These are phyloP conservation scores for Grammomys surdaster DNA, from an alignment of 2,113 vertebrate species.

Conservation along the genomic window DNA sequence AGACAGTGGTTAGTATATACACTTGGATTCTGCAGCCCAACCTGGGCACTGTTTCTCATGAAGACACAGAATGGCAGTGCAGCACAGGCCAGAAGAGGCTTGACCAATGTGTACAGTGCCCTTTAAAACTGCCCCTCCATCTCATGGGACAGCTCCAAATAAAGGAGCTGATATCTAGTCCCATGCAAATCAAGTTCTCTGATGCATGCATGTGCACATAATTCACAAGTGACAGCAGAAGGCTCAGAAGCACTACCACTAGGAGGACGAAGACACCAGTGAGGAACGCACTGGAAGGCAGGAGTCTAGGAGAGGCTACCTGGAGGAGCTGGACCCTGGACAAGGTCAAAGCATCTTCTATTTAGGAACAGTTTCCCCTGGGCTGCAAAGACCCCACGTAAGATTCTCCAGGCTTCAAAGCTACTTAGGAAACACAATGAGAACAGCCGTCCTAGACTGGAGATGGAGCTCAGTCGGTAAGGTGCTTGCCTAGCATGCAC, in stretches of 20 bases:
- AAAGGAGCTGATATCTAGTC: neutral
- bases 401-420: conserved; percentile 28
- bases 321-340: neutral
- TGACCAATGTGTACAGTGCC: neutral
- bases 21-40: conserved; percentile 22
- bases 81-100: neutral
- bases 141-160: neutral
- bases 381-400: neutral
- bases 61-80: neutral
- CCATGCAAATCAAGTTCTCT: neutral
- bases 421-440: neutral
- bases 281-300: neutral
- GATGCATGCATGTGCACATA: neutral
- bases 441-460: conserved; percentile 12
- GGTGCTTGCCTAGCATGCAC: neutral
- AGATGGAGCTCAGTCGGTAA: neutral
- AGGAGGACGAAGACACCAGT: neutral
- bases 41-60: neutral
- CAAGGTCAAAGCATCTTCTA: neutral
- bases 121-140: conserved; percentile 19
- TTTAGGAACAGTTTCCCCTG: neutral
- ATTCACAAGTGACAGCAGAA: conserved; percentile 5
- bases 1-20: neutral
- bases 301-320: neutral
- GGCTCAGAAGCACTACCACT: neutral